Percentiles rank a stretch among this genome's conserved stretches.
Evolutionary conservation across 2,113 vertebrate genomes (phyloP).

Genomic region (Plecotus auritus): DNA sequence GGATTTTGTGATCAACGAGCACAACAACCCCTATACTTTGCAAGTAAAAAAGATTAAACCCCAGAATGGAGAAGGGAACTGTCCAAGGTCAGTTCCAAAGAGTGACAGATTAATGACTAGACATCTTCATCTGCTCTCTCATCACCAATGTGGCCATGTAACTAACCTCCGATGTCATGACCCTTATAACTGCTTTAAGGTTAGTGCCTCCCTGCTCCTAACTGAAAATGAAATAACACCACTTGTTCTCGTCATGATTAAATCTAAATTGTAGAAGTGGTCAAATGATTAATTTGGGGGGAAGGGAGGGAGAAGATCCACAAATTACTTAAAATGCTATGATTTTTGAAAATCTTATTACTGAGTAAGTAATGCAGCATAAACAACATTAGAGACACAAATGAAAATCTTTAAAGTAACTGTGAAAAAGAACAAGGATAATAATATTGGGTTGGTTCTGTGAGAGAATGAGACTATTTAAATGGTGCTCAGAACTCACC

Average conservation of each 20-base stretch:
- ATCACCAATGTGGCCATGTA: accelerated
- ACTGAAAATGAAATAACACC: neutral
- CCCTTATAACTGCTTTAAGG: neutral
- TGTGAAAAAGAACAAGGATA: neutral
- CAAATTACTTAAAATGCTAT: neutral
- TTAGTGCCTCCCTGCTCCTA: neutral
- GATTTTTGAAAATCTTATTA: neutral
- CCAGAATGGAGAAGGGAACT: neutral
- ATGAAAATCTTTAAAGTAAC: neutral
- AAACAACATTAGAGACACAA: neutral
- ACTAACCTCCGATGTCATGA: neutral
- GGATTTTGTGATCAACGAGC: neutral
- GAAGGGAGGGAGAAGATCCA: neutral
- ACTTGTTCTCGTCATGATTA: neutral
- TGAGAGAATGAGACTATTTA: neutral
- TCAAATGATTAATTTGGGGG: neutral
- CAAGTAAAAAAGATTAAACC: neutral
- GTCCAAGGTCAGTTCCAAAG: neutral
- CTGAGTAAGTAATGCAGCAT: neutral
- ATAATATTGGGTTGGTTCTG: neutral
- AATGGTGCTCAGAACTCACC: neutral
- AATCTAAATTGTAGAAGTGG: neutral
- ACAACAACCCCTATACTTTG: neutral
- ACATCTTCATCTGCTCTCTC: neutral
- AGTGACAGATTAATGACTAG: neutral